Base-by-base conservation (phyloP, 2,888 invertebrate species). In the Lasioglossum villosulum region DNA sequence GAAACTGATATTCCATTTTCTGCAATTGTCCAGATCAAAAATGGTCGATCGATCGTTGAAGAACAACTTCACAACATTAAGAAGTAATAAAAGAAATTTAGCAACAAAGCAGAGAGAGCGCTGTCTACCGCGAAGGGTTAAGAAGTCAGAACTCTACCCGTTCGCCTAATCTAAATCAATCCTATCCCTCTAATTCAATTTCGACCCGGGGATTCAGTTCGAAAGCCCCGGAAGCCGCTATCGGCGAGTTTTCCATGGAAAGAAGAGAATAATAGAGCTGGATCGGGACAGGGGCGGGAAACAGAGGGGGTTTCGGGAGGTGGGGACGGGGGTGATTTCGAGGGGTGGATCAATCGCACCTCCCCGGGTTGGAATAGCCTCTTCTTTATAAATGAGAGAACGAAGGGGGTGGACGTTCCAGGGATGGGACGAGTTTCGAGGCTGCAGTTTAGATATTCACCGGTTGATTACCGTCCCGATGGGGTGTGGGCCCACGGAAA, bases 361-460 rank as follows among this genome's bases (percentile, higher is more conserved):
- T 89, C 88, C 86, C 90, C 23, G 52, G 86, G 88, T 81, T 83
- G 90, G 83, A 75, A 77, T 86, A 90, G 92, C 84, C 91, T 91
- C 92, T 94, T 94, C 94, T 94, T 94, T 95, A 94, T 94, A 94
- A 94, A 94, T 94, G 94, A 94, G 93, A 91, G 90, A 89, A 52
- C 80, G 82, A 85, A 90, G 90, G 89, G 86, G 79, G 86, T 86
- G 87, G 84, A 87, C 78, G 78, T 79, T 5, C 27, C 52, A 83
- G 87, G 85, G 88, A 87, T 70, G 86, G 89, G 89, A 86, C 88
- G 92, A 92, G 92, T 92, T 92, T 90, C 90, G 91, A 91, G 92
- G 90, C 88, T 88, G 86, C 93, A 93, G 93, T 94, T 94, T 94
- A 94, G 94, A 95, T 95, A 95, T 95, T 95, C 95, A 94, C 94